A percentile compares a stretch with the other conserved stretches of the same genome.
Evolutionary conservation across 2,113 vertebrate species (phyloP).

Genomic region (Scalopus aquaticus): DNA sequence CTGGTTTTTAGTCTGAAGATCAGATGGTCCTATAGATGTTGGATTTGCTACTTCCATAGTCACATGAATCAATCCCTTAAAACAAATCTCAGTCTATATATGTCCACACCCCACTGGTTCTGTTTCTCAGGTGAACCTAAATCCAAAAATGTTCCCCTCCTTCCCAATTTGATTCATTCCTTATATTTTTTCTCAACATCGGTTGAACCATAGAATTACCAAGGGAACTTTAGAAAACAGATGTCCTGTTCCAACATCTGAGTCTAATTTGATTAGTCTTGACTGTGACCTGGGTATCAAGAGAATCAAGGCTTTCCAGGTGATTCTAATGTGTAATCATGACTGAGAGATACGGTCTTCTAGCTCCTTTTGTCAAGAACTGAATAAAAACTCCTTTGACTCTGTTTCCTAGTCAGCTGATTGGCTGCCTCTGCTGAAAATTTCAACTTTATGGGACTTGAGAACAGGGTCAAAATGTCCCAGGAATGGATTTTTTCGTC

Average conservation of each 20-base stretch:
- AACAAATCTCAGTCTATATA: not conserved
- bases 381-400: not conserved
- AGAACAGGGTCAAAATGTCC: slow-evolving; percentile 64
- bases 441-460: slow-evolving; percentile 45
- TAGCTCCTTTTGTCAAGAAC: not conserved
- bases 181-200: not conserved
- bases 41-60: not conserved
- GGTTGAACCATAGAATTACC: not conserved
- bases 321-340: not conserved
- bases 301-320: not conserved
- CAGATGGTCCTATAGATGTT: not conserved
- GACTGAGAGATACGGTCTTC: not conserved
- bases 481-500: slow-evolving; percentile 49
- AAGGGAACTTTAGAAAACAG: not conserved
- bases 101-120: not conserved
- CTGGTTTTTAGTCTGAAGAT: not conserved
- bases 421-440: not conserved
- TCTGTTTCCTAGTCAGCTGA: not conserved
- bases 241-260: not conserved
- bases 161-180: not conserved
- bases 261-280: not conserved
- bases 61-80: not conserved
- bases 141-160: not conserved
- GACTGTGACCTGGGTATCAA: not conserved
- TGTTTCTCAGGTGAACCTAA: not conserved